Base-by-base conservation (phyloP, 1,140 invertebrate genomes). In the Heliconius melpomene region DNA sequence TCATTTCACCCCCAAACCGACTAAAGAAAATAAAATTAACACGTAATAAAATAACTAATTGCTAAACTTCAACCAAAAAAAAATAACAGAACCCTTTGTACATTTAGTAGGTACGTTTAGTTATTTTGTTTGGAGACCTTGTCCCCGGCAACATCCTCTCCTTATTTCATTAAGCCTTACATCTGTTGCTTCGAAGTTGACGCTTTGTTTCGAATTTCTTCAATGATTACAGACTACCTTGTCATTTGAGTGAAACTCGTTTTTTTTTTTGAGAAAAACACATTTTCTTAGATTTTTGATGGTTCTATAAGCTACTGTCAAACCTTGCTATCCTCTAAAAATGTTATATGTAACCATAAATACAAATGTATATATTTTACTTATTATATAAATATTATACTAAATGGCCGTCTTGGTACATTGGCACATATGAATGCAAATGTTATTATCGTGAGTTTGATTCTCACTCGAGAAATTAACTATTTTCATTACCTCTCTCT, bases 151-250 rank as follows among this genome's bases (percentile, higher is more conserved):
- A 76, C 54, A 76, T 76, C 26, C 54, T 36, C 71, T 52, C 60
- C 29, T 83, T 83, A 79, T 84, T 85, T 87, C 82, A 84, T 84
- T 84, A 84, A 80, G 78, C 83, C 84, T 78, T 84, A 80, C 86
- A 87, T 87, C 86, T 87, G 85, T 84, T 87, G 84, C 83, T 85
- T 81, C 77, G 54, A 81, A 87, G 80, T 85, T 81, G 79, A 80
- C 82, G 83, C 84, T 81, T 86, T 86, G 80, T 84, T 86, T 86
- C 78, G 82, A 82, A 82, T 85, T 86, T 84, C 78, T 86, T 84
- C 74, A 76, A 84, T 77, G 50, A 73, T 46, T 74, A 80, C 36
- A 82, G 81, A 80, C 50, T 80, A 78, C 60, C 60, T 29, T 26
- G 60, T 66, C 23, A 66, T 66, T 66, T 26, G 23, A 66, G 26